phyloP scores from a whole-genome alignment of 2,113 vertebrate genomes.

The Echinops telfairi region DNA sequence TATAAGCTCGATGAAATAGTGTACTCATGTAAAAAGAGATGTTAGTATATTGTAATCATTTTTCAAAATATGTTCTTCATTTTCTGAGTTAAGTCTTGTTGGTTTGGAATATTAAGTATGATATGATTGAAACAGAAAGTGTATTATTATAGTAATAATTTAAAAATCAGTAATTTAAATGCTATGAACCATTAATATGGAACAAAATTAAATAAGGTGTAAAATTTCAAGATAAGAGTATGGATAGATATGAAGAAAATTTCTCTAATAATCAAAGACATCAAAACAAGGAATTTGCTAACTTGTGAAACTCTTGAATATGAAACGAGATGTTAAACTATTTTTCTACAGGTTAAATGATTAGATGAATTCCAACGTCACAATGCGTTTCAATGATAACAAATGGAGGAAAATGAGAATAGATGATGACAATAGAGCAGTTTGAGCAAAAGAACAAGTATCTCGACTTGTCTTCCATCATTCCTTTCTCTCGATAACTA shows the following conservation, averaged over 20 bases:
- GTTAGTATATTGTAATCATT: background rate
- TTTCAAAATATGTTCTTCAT: conserved; percentile 49
- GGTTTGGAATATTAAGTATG: conserved; percentile 59
- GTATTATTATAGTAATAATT: conserved; percentile 8
- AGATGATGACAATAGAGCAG: conserved; percentile 35
- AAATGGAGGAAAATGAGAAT: conserved; percentile 17
- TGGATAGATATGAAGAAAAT: conserved; percentile 38
- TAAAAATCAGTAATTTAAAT: background rate
- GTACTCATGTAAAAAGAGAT: conserved; percentile 9
- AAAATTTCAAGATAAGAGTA: conserved; percentile 33
- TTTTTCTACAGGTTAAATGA: conserved; percentile 29
- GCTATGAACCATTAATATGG: background rate
- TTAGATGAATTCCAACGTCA: conserved; percentile 42
- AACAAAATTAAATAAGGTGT: conserved; percentile 46
- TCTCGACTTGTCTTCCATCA: background rate
- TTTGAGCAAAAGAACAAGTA: conserved; percentile 14
- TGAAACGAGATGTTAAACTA: conserved; percentile 16
- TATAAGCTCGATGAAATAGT: conserved; percentile 4
- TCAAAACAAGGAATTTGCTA: conserved; percentile 6
- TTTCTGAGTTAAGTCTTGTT: conserved; percentile 51
- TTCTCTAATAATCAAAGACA: conserved; percentile 33
- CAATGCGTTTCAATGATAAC: background rate
- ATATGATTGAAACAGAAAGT: conserved; percentile 39
- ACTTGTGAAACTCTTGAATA: conserved; percentile 33
- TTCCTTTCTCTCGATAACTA: background rate